phyloP scores from a whole-genome alignment of 2,888 invertebrate genomes.

The Rhabditophanes sp. region DNA sequence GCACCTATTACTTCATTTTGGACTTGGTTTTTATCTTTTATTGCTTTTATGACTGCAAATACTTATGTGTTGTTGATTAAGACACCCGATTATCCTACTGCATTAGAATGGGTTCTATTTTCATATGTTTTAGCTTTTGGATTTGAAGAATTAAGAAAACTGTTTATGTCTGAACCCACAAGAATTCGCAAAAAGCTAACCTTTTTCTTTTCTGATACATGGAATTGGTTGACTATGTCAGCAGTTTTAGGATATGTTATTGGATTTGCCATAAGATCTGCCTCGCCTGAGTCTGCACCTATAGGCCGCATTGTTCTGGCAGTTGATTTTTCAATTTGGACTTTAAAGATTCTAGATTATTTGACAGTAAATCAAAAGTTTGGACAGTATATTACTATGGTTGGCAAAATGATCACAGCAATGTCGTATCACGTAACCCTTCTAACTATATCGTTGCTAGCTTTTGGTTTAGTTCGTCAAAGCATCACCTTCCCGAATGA shows the following conservation, averaged over 20 bases:
- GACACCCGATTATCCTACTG: slow-evolving; percentile 1
- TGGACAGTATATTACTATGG: slow-evolving; percentile 92
- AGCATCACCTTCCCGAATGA: slow-evolving; percentile 77
- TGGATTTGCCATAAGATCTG: slow-evolving; percentile 11
- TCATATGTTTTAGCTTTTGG: slow-evolving; percentile 7
- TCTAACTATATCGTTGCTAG: slow-evolving; percentile 80
- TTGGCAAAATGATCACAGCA: slow-evolving; percentile 81
- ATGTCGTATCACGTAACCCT: slow-evolving; percentile 58
- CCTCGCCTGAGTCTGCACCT: slow-evolving; percentile 4
- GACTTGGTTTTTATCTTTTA: slow-evolving; percentile 58
- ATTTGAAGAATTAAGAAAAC: slow-evolving; percentile 8
- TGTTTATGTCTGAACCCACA: slow-evolving; percentile 45
- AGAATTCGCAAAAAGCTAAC: slow-evolving; percentile 42
- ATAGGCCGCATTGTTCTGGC: slow-evolving; percentile 67
- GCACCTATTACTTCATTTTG: slow-evolving; percentile 95
- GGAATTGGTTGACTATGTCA: slow-evolving; percentile 45
- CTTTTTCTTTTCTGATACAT: slow-evolving; percentile 38
- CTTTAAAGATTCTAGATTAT: slow-evolving; percentile 70
- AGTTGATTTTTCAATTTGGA: slow-evolving; percentile 49
- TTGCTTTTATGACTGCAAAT: slow-evolving; percentile 6
- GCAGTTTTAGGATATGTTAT: slow-evolving; percentile 32
- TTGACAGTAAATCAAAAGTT: slow-evolving; percentile 85
- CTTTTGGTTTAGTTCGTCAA: slow-evolving; percentile 83
- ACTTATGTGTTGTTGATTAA: slow-evolving; percentile 11
- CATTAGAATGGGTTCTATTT: slow-evolving; percentile 8